Evolutionary conservation across 2,797 vertebrate genomes (phyloP).

Genomic region (Ispidina lecontei): DNA sequence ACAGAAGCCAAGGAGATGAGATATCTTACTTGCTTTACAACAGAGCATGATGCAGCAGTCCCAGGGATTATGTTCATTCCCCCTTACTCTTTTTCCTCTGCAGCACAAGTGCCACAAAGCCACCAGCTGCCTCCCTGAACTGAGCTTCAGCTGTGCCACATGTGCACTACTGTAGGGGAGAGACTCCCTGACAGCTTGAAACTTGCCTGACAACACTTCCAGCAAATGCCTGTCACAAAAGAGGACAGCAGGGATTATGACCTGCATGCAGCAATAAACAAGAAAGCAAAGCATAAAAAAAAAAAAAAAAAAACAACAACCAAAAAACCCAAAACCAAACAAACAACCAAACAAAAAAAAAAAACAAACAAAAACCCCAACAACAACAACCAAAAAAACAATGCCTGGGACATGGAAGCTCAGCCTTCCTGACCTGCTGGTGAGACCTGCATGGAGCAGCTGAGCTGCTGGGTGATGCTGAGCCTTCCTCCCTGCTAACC

Average conservation of each 20-base stretch:
- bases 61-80: rapidly evolving
- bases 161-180: background rate
- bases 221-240: background rate
- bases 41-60: background rate
- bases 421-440: rapidly evolving
- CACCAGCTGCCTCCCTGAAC: background rate
- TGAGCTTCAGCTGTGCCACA: background rate
- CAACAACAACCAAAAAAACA: background rate
- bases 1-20: background rate
- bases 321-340: too few species aligned
- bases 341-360: too few species aligned
- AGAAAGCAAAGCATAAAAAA: background rate
- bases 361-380: too few species aligned
- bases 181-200: background rate
- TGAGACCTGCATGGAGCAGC: background rate
- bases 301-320: too few species aligned
- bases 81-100: background rate
- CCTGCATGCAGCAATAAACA: background rate
- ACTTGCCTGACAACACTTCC: background rate
- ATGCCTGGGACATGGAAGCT: background rate
- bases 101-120: background rate
- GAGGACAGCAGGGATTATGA: background rate
- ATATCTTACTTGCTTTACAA: background rate
- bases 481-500: background rate
- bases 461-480: rapidly evolving